Evolutionary conservation across 2,888 invertebrate species (phyloP), one percentile per base, ranked within the genome.

Genomic region (Drosophila nigricruria): DNA sequence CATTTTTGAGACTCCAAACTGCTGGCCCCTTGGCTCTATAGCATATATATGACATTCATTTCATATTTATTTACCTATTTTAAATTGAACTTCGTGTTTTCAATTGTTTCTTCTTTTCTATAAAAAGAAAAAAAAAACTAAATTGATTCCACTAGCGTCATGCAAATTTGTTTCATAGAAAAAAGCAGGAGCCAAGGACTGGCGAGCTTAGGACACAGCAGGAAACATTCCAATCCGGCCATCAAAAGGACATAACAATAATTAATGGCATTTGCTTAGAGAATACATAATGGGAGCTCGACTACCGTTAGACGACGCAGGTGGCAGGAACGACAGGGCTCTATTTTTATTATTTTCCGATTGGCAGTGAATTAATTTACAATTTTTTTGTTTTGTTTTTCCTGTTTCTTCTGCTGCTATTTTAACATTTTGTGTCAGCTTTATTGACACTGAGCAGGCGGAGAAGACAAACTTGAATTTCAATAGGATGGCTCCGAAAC

Each of bases 201-300:
- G 52, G 5, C 57, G 32, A 57, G 75, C 76, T 67, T 61, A 40
- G 53, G 20, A 56, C 73, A 57, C 78, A 80, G 76, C 77, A 64
- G 78, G 81, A 80, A 57, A 25, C 63, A 74, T 71, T 71, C 62
- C 69, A 70, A 73, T 78, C 75, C 77, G 65, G 78, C 89, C 79
- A 89, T 88, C 77, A 83, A 82, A 90, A 86, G 86, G 87, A 89
- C 92, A 91, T 92, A 92, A 92, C 90, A 90, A 91, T 92, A 92
- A 92, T 92, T 92, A 92, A 92, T 92, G 92, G 92, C 91, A 91
- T 88, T 91, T 91, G 91, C 86, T 84, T 76, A 72, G 77, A 78
- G 92, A 91, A 92, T 92, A 83, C 89, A 74, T 88, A 92, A 92
- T 92, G 91, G 45, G 63, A 30, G 27, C 43, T 50, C 5, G 50